Base-by-base conservation (phyloP, 2,797 vertebrate species). In the Chiroxiphia lanceolata region DNA sequence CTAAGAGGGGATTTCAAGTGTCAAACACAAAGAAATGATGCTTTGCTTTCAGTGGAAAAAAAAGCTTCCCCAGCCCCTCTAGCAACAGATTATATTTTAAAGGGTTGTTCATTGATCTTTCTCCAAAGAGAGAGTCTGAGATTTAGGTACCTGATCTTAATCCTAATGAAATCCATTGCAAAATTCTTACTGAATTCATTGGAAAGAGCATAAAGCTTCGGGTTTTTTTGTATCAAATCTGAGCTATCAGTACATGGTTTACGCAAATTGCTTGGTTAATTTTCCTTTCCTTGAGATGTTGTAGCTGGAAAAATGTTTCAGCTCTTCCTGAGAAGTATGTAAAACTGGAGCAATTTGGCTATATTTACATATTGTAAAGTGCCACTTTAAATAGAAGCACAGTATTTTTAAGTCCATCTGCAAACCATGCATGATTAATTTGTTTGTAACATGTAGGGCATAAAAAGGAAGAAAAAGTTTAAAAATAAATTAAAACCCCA, bases 11-110 rank as follows among this genome's bases (percentile, higher is more conserved):
- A 93, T 95, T 95, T 96, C 92, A 95, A 95, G 90, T 85, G 94
- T 94, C 94, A 95, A 84, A 95, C 74, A 92, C 45, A 89, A 93
- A 94, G 86, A 95, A 94, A 93, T 89, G 33, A 94, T 85, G 85
- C 68, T 85, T 93, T 89, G 64, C 94, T 95, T 91, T 91, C 64
- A 89, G 53, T 71, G 48, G 44, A 15, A 65, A 90, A 84, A 84
- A 92, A 77, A 64, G n/a, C 78, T 92, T 96, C 57, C 83, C 94
- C 71, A 85, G 53, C 45, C 78, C 81, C 83, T 87, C 50, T 77
- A 96, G 91, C 83, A 95, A 92, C 68, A 95, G 90, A 88, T 94
- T 89, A 68, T 90, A 89, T 90, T 96, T 84, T 91, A 84, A 94
- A 95, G 90, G 5, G 23, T 69, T 90, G 45, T 61, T 95, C 81